These are phyloP conservation scores for Oncorhynchus keta DNA, from an alignment of 2,113 vertebrate species.

Conservation along the genomic window DNA sequence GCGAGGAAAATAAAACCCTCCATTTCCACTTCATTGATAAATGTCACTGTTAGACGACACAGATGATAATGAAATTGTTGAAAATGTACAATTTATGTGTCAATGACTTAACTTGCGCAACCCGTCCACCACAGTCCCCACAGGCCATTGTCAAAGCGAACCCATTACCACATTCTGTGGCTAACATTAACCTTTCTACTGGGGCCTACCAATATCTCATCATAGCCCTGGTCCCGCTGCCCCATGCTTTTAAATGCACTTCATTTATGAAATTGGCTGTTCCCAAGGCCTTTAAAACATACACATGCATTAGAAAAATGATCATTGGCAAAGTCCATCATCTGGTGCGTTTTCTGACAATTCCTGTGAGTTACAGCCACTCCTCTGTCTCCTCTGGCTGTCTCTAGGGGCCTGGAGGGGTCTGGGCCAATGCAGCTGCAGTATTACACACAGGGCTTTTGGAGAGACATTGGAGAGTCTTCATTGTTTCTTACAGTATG, in stretches of 20 bases:
- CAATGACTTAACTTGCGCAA: conserved; percentile 63
- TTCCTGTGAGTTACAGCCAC: conserved; percentile 62
- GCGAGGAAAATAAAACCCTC: conserved; percentile 65
- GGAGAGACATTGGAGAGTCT: conserved; percentile 27
- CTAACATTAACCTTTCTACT: conserved; percentile 75
- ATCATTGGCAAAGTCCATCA: conserved; percentile 71
- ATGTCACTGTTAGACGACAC: conserved; percentile 56
- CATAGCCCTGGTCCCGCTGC: conserved; percentile 44
- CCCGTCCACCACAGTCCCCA: conserved; percentile 50
- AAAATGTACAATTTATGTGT: conserved; percentile 75
- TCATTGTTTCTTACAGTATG: conserved; percentile 51
- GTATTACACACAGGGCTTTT: conserved; percentile 21
- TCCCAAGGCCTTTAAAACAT: conserved; percentile 66
- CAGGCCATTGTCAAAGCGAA: conserved; percentile 71
- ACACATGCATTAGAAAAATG: conserved; percentile 70
- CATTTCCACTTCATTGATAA: conserved; percentile 66
- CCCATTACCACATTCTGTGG: conserved; percentile 68
- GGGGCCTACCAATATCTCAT: conserved; percentile 72
- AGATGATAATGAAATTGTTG: conserved; percentile 75
- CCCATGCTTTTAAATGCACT: conserved; percentile 53
- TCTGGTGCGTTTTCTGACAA: conserved; percentile 60
- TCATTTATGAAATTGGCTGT: conserved; percentile 56
- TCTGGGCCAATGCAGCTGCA: conserved; percentile 4
- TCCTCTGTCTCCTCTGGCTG: conserved; percentile 27
- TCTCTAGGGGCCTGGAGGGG: conserved; percentile 26